A percentile compares a stretch with the other conserved stretches of the same genome.
phyloP scores from a whole-genome alignment of 2,113 vertebrate species.

The Poecile atricapillus region DNA sequence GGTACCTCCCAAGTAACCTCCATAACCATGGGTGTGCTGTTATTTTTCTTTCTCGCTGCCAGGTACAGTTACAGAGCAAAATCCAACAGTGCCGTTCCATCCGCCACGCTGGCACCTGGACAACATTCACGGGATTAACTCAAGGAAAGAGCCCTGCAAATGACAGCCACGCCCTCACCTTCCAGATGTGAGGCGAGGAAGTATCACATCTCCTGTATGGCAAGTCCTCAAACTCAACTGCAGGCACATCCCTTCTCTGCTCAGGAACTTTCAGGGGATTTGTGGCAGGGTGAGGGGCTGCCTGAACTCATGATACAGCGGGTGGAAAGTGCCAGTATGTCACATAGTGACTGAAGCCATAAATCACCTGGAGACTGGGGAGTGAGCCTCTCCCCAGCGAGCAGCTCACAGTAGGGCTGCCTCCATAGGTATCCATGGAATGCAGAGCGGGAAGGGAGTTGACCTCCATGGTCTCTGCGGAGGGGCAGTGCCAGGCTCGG shows the following conservation, averaged over 20 bases:
- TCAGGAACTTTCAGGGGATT: neutral
- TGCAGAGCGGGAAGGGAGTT: rapidly evolving
- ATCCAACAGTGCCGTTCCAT: neutral
- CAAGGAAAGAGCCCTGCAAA: neutral
- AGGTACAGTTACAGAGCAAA: neutral
- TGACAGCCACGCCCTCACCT: neutral
- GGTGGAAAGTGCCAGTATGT: neutral
- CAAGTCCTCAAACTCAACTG: neutral
- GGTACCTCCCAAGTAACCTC: constrained; percentile 55
- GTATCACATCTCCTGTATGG: rapidly evolving
- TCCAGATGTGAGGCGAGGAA: rapidly evolving
- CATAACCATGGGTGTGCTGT: constrained; percentile 7
- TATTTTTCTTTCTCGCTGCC: neutral
- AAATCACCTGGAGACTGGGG: neutral
- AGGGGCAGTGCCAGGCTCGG: neutral
- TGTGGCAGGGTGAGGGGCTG: neutral
- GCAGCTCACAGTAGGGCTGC: neutral
- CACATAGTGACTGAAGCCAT: neutral
- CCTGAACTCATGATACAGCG: rapidly evolving
- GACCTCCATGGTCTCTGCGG: rapidly evolving
- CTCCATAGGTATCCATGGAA: neutral
- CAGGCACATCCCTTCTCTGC: neutral
- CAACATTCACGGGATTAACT: neutral
- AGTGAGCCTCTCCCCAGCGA: rapidly evolving
- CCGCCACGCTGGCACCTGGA: neutral